A percentile compares a stretch with the other conserved stretches of the same genome.
Conservation (phyloP, 2,113 vertebrate species). For the Cynocephalus volans region DNA sequence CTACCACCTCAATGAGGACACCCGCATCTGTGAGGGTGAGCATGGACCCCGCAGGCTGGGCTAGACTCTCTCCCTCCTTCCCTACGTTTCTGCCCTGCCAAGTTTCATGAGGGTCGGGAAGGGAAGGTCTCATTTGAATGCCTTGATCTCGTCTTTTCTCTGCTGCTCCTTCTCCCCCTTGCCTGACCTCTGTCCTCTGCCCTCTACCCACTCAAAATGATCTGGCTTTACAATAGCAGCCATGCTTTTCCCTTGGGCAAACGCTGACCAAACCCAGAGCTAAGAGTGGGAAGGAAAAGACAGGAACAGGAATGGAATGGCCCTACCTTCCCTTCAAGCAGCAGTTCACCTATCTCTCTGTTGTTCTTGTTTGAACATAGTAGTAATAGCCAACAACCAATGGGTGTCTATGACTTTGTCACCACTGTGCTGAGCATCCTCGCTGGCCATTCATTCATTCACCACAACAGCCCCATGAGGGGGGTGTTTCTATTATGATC, state of each 20-base stretch:
- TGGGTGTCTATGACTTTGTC: neutral
- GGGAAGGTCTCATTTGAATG: too few relatives aligned
- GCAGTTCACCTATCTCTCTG: neutral
- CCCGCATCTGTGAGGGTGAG: constrained; percentile 95
- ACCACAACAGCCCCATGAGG: neutral
- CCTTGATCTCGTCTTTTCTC: neutral
- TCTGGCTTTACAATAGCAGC: neutral
- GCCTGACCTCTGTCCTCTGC: neutral
- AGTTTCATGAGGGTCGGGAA: neutral
- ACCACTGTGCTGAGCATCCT: neutral
- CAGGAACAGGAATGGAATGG: neutral
- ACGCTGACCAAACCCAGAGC: neutral
- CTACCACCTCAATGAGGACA: constrained; percentile 95
- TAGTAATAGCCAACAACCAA: neutral
- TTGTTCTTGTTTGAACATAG: neutral
- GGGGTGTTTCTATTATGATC: neutral
- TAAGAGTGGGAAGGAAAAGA: neutral
- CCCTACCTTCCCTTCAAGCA: neutral
- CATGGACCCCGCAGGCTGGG: neutral
- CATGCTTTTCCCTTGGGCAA: neutral
- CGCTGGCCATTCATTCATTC: neutral
- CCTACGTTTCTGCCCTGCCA: fast-evolving
- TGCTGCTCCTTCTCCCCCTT: neutral
- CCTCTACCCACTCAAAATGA: neutral
- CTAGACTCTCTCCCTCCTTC: fast-evolving